Base-by-base conservation (phyloP, 2,113 vertebrate genomes). In the Macquaria ambigua region DNA sequence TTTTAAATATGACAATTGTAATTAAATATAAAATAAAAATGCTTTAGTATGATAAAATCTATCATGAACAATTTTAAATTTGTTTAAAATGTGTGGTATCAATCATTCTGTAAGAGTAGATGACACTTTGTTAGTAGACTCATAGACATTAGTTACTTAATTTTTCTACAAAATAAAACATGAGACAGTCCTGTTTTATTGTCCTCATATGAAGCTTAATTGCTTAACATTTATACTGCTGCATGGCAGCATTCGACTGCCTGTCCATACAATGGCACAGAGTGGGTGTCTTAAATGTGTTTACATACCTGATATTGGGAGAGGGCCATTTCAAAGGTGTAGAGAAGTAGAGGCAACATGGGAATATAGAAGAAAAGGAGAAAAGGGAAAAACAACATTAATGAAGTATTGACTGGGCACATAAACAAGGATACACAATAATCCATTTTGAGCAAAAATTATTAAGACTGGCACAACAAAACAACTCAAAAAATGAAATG, bases 261-360 rank as follows among this genome's bases (percentile, higher is more conserved):
- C 21, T 55, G 21, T 55, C 5, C 41, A 69, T 5, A 21, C 41
- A 73, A 55, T 1, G 6, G 37, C 10, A 43, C 8, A 55, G 8
- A 18, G 67, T 25, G 11, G 8, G 50, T 50, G 67, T 77, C 14
- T 2, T 34, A 14, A 64, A 72, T 63, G 39, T 43, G 1, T 89
- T 86, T 71, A 90, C 86, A 86, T 94, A 95, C 94, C 93, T 95
- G 87, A 59, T 81, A 16, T 83, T 21, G 37, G 67, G 8, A 64
- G 46, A 79, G 0, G 66, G 23, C 16, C 77, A 79, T 85, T 83
- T 81, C 77, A 77, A 70, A 61, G 79, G 70, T 18, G 53, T 0
- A 28, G 5, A 1, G 11, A 20, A 56, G 59, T 2, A 6, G 31
- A 50, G 6, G 53, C 70, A 82, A 68, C 86, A 74, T 12, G 39